A percentile compares a stretch with the other conserved stretches of the same genome.
phyloP scores from a whole-genome alignment of 2,113 vertebrate species.

The Gallinago jamesoni region DNA sequence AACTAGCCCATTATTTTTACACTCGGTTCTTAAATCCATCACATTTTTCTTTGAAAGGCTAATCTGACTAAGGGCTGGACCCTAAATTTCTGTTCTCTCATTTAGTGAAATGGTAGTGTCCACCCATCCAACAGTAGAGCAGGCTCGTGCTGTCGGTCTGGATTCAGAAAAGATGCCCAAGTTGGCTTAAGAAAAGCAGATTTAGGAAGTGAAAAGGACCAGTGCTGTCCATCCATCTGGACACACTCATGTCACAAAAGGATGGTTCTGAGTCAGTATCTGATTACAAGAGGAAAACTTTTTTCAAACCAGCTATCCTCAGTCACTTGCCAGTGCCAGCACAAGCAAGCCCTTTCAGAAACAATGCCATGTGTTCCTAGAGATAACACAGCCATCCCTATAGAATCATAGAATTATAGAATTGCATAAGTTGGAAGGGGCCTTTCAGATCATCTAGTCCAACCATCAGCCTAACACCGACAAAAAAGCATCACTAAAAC shows the following conservation, averaged over 20 bases:
- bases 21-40: background rate
- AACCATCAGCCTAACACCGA: too few species aligned
- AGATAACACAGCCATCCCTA: background rate
- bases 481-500: too few species aligned
- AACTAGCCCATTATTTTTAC: background rate
- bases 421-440: too few species aligned
- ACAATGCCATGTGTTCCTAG: background rate
- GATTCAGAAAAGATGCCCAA: background rate
- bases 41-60: background rate
- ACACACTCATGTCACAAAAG: background rate
- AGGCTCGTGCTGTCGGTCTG: rapidly evolving
- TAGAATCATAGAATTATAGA: too few species aligned
- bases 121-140: rapidly evolving
- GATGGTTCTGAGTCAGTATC: background rate
- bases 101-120: rapidly evolving
- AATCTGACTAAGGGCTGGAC: background rate
- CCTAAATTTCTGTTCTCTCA: background rate
- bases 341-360: background rate
- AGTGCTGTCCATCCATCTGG: background rate
- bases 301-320: background rate
- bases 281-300: background rate
- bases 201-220: background rate
- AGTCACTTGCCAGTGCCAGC: background rate
- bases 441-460: too few species aligned
- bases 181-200: background rate